Evolutionary conservation across 2,888 invertebrate species (phyloP).

Genomic region (Liopterus haemorrhoidalis): DNA sequence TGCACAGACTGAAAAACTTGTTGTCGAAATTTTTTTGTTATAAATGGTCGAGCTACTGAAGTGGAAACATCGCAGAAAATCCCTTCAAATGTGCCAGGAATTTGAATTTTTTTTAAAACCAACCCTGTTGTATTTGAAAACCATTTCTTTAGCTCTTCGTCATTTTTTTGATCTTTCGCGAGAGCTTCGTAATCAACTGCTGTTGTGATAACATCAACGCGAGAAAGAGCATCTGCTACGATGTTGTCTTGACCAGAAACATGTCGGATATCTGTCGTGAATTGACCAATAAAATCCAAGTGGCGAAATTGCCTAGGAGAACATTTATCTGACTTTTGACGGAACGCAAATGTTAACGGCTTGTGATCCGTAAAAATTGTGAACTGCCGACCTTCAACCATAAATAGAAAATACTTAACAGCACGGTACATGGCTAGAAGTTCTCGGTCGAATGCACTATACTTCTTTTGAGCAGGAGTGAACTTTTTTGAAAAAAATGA

Average conservation of each 20-base stretch:
- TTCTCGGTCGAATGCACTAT: constrained; percentile 4
- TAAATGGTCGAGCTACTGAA: no score
- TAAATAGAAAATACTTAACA: constrained; percentile 36
- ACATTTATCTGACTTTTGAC: constrained; percentile 32
- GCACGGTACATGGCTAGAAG: constrained; percentile 37
- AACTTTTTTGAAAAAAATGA: background rate
- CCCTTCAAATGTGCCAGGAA: no score
- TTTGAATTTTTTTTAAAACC: no score
- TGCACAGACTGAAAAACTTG: no score
- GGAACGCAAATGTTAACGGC: constrained; percentile 37
- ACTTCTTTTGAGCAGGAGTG: background rate
- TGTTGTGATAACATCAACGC: constrained; percentile 19
- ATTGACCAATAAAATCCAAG: constrained; percentile 39
- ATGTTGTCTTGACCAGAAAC: constrained; percentile 38
- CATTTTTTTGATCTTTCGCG: constrained; percentile 35
- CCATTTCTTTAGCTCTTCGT: constrained; percentile 29
- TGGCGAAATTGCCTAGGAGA: constrained; percentile 39
- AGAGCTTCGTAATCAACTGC: no score
- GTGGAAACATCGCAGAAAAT: no score
- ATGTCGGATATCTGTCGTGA: constrained; percentile 38
- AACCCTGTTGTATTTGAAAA: no score
- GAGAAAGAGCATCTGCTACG: constrained; percentile 39
- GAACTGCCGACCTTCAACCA: constrained; percentile 36
- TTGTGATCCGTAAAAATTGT: constrained; percentile 37
- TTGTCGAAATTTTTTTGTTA: no score